Base-by-base conservation (phyloP, 2,888 invertebrate species). In the Margaritifera margaritifera region DNA sequence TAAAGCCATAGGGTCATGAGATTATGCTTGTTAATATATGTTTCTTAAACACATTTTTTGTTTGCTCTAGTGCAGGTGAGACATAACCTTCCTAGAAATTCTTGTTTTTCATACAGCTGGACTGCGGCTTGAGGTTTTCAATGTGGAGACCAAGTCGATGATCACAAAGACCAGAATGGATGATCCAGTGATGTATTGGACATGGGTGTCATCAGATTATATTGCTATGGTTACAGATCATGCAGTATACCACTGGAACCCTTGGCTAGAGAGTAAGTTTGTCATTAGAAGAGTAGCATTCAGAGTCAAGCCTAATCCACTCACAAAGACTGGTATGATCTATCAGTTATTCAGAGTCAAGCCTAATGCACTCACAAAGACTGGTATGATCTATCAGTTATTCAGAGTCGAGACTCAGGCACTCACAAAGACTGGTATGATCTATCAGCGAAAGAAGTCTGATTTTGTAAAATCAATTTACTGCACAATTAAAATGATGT, bases 181-280 rank as follows among this genome's bases (percentile, higher is more conserved):
- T 66, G 85, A 85, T 24, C 79, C 80, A 24, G 85, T 88, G 20
- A 77, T 83, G 25, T 89, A 83, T 77, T 89, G 89, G 89, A 88
- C 89, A 6, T 90, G 89, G 89, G 69, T 89, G 53, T 86, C 83
- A 71, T 78, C 85, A 18, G 84, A 86, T 61, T 80, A 87, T 54
- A 81, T 90, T 60, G 89, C 86, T 58, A 85, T 90, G 70, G 87
- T 89, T 51, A 88, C 89, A 4, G 89, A 89, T 64, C 80, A 78
- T 18, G 78, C 85, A 52, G 84, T 89, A 51, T 89, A 86, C 77
- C 89, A 89, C 72, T 89, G 90, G 90, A 78, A 82, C 62, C 66
- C 88, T 22, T 81, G 82, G 65, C 80, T 86, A 81, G 86, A 69
- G 62, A 77, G 89, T 89, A 78, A 74, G 75, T 74, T 19, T 53